Percentiles rank a stretch among this genome's conserved stretches.
Evolutionary conservation across 1,140 invertebrate genomes (phyloP).

Genomic region (Diuraphis noxia): DNA sequence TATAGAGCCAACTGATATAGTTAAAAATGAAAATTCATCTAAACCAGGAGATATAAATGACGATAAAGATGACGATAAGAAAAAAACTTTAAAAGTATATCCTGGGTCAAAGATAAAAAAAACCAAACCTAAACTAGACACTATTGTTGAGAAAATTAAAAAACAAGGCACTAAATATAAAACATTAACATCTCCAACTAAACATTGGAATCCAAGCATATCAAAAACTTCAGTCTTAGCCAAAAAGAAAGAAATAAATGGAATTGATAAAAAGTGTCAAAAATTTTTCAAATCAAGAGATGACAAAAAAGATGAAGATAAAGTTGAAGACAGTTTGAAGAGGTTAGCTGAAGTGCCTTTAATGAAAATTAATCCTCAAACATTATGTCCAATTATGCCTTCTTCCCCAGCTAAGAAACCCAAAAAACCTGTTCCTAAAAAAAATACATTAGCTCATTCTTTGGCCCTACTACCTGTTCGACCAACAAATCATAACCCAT

Average conservation of each 20-base stretch:
- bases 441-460: slow-evolving; percentile 41
- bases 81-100: slow-evolving; percentile 27
- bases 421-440: slow-evolving; percentile 37
- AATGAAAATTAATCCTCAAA: slow-evolving; percentile 69
- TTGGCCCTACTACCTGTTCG: slow-evolving; percentile 31
- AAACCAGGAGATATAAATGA: background rate
- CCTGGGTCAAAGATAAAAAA: slow-evolving; percentile 42
- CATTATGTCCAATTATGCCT: slow-evolving; percentile 63
- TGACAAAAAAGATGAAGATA: slow-evolving; percentile 45
- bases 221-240: slow-evolving; percentile 41
- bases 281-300: slow-evolving; percentile 50
- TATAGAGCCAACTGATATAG: slow-evolving; percentile 18
- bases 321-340: slow-evolving; percentile 34
- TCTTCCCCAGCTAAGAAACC: slow-evolving; percentile 49
- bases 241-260: slow-evolving; percentile 39
- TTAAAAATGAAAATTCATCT: slow-evolving; percentile 2
- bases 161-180: slow-evolving; percentile 47
- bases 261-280: slow-evolving; percentile 37
- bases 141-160: slow-evolving; percentile 49
- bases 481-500: slow-evolving; percentile 53
- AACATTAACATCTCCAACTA: slow-evolving; percentile 43
- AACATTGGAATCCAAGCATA: slow-evolving; percentile 57
- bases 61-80: slow-evolving; percentile 5
- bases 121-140: slow-evolving; percentile 24
- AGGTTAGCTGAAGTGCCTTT: slow-evolving; percentile 59